Percentiles rank a stretch among this genome's conserved stretches.
Evolutionary conservation across 2,113 vertebrate species (phyloP).

Genomic region (Xenus cinereus): DNA sequence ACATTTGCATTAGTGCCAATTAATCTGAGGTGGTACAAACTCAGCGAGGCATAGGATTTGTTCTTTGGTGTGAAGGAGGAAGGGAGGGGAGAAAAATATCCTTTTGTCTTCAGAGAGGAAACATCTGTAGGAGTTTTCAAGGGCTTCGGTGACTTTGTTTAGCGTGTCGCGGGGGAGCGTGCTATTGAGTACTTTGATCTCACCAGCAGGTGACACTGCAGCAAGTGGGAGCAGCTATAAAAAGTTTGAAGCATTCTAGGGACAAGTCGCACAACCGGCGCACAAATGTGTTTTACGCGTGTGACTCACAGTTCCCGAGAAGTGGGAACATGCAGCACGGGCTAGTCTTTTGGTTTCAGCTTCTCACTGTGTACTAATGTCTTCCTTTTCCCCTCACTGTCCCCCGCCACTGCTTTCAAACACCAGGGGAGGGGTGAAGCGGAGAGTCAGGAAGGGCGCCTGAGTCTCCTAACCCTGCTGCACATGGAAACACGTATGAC

Average conservation of each 20-base stretch:
- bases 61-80: conserved; percentile 50
- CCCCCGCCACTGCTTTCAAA: neutral
- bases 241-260: conserved; percentile 44
- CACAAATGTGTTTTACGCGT: neutral
- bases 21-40: conserved; percentile 53
- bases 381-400: neutral
- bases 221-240: conserved; percentile 63
- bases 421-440: neutral
- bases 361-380: neutral
- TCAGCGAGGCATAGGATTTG: conserved; percentile 39
- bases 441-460: neutral
- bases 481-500: neutral
- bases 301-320: conserved; percentile 28
- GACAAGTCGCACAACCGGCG: neutral
- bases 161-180: conserved; percentile 18
- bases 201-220: conserved; percentile 65
- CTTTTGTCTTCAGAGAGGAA: conserved; percentile 46
- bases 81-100: conserved; percentile 28
- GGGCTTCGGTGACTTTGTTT: conserved; percentile 35
- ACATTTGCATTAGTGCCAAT: conserved; percentile 48
- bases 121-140: conserved; percentile 52
- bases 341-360: conserved; percentile 16
- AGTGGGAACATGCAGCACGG: neutral
- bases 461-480: neutral
- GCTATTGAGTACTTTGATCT: conserved; percentile 32